Percentiles rank a stretch among this genome's conserved stretches.
Evolutionary conservation across 2,113 vertebrate genomes (phyloP).

Genomic region (Halichoeres trimaculatus): DNA sequence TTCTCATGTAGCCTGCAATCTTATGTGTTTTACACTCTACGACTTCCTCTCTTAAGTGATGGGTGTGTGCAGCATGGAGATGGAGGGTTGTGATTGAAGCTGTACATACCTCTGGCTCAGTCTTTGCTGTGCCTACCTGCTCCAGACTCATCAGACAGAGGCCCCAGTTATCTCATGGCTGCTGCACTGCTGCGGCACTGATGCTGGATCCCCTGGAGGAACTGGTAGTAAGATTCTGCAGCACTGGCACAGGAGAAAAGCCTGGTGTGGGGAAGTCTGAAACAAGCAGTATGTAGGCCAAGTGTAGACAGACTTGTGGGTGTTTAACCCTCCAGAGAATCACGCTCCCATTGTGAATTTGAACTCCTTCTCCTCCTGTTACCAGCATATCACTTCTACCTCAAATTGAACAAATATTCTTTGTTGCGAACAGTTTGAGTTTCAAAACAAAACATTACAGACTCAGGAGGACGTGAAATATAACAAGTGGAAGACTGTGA

Average conservation of each 20-base stretch:
- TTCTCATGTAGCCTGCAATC: slow-evolving; percentile 13
- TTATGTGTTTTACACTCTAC: no score
- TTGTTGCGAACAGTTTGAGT: not conserved
- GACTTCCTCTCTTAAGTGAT: slow-evolving; percentile 13
- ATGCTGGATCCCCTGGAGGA: slow-evolving; percentile 59
- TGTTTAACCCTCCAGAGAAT: slow-evolving; percentile 53
- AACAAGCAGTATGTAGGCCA: slow-evolving; percentile 63
- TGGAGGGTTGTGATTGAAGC: slow-evolving; percentile 25
- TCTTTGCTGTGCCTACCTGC: slow-evolving; percentile 6
- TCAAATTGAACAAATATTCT: slow-evolving; percentile 5
- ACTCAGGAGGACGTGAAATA: not conserved
- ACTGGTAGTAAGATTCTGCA: slow-evolving; percentile 65
- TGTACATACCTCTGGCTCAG: slow-evolving; percentile 6
- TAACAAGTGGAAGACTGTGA: not conserved
- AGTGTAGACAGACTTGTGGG: slow-evolving; percentile 72
- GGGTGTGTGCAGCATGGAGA: slow-evolving; percentile 12
- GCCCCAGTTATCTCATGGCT: slow-evolving; percentile 45
- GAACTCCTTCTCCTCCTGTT: slow-evolving; percentile 44
- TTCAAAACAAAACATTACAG: slow-evolving; percentile 7
- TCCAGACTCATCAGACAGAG: slow-evolving; percentile 15
- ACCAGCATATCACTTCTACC: slow-evolving; percentile 28
- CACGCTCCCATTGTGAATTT: slow-evolving; percentile 57
- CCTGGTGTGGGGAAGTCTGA: slow-evolving; percentile 60
- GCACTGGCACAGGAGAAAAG: slow-evolving; percentile 41
- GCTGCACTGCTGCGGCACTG: slow-evolving; percentile 63